Percentiles rank a stretch among this genome's conserved stretches.
Conservation (phyloP, 2,888 invertebrate species). For the Arge pagana region DNA sequence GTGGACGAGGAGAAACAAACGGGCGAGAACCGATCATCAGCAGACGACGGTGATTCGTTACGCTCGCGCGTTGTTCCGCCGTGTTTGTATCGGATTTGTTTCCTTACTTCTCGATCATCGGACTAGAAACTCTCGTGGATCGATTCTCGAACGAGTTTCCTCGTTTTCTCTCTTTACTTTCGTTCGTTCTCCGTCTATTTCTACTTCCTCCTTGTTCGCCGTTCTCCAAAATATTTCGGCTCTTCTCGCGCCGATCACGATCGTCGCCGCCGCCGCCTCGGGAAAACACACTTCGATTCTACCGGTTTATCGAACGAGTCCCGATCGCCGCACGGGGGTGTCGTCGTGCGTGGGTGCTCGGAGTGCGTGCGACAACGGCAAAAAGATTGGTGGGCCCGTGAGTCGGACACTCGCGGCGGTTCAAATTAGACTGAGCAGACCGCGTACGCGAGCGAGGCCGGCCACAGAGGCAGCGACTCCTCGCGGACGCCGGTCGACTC, state of each 20-base stretch:
- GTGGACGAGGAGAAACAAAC: too few species aligned
- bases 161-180: neutral
- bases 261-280: too few species aligned
- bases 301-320: conserved; percentile 10
- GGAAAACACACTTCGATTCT: too few species aligned
- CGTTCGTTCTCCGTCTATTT: neutral
- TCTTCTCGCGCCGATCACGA: too few species aligned
- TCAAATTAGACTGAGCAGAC: conserved; percentile 58
- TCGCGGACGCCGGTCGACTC: conserved; percentile 55
- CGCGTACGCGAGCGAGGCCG: conserved; percentile 55
- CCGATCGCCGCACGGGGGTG: conserved; percentile 33
- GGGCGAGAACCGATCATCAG: too few species aligned
- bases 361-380: conserved; percentile 24
- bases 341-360: conserved; percentile 18
- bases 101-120: conserved; percentile 24
- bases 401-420: conserved; percentile 58
- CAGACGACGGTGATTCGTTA: conserved; percentile 12
- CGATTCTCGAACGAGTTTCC: conserved; percentile 1
- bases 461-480: conserved; percentile 55
- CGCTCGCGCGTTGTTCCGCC: neutral
- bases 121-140: conserved; percentile 23
- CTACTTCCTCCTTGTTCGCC: neutral
- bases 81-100: conserved; percentile 10
- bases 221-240: too few species aligned
- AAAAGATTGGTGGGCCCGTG: conserved; percentile 39